Evolutionary conservation across 2,888 invertebrate species (phyloP), one percentile per base, ranked within the genome.

Genomic region (Cephus sareptanus): DNA sequence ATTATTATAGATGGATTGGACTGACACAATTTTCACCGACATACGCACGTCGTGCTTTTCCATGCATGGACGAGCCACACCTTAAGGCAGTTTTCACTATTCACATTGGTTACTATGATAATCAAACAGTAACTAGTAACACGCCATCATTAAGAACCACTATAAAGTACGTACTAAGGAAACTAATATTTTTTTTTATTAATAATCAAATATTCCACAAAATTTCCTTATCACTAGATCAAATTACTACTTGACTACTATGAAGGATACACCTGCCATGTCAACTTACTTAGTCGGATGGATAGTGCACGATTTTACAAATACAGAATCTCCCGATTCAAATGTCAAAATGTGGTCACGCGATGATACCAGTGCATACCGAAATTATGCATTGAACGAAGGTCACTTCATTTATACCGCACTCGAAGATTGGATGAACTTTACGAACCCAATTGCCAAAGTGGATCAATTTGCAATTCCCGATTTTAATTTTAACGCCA

Each of bases 51-150:
- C 93, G 95, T 86, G 97, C 96, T 0, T 97, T 97, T 89, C 97
- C 97, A 11, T 97, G 97, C 89, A 96, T 97, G 88, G 97, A 97
- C 87, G 97, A 97, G 85, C 97, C 97, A 3, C 93, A 94, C 34
- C 95, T 96, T 88, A 97, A 97, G 88, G 96, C 97, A 0, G 93
- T 92, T 56, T 97, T 97, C 84, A 93, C 94, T 31, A 93, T 97
- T 23, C 94, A 93, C 76, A 93, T 97, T 69, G 93, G 93, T 11
- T 93, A 95, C 83, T 93, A 94, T 73, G 82, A 82, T 0, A 91
- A 92, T 81, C 93, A 85, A 76, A 82, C 75, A 1, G 85, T 81
- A 1, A 86, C 85, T 0, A 83, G 82, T 34, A 79, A 79, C 75
- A 71, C 69, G 80, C 78, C 73, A 79, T 74, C 4, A 75, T 80